These are phyloP conservation scores for Pitta sordida DNA, from an alignment of 2,113 vertebrate genomes.

Conservation along the genomic window DNA sequence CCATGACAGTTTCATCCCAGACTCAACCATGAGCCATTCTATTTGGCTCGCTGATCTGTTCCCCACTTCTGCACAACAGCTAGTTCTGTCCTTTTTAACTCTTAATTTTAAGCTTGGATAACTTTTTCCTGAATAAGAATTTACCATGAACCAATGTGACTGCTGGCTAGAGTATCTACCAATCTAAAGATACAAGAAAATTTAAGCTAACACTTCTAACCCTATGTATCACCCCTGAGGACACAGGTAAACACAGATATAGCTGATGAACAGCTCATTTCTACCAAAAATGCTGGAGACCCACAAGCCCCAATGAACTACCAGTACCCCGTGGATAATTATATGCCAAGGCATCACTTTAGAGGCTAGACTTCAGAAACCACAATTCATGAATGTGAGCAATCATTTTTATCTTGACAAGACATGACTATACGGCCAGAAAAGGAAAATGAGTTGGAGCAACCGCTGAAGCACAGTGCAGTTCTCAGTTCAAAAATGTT, in stretches of 20 bases:
- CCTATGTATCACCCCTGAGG: background rate
- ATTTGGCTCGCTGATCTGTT: background rate
- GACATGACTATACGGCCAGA: background rate
- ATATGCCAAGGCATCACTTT: background rate
- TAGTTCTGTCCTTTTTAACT: background rate
- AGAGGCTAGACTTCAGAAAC: background rate
- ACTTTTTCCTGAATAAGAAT: background rate
- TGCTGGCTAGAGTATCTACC: background rate
- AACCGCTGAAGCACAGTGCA: background rate
- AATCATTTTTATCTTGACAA: background rate
- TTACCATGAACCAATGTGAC: fast-evolving
- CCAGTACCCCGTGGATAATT: background rate
- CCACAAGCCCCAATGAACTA: background rate
- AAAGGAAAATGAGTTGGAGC: background rate
- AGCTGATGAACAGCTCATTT: background rate
- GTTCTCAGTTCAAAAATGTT: fast-evolving
- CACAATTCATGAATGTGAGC: background rate
- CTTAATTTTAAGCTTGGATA: background rate
- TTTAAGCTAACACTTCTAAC: background rate
- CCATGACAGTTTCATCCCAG: background rate
- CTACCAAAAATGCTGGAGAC: background rate
- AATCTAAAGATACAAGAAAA: background rate
- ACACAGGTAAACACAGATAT: background rate
- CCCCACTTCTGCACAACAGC: background rate
- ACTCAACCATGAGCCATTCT: background rate